Evolutionary conservation across 2,888 invertebrate species (phyloP).

Genomic region (Mactromeris polynyma): DNA sequence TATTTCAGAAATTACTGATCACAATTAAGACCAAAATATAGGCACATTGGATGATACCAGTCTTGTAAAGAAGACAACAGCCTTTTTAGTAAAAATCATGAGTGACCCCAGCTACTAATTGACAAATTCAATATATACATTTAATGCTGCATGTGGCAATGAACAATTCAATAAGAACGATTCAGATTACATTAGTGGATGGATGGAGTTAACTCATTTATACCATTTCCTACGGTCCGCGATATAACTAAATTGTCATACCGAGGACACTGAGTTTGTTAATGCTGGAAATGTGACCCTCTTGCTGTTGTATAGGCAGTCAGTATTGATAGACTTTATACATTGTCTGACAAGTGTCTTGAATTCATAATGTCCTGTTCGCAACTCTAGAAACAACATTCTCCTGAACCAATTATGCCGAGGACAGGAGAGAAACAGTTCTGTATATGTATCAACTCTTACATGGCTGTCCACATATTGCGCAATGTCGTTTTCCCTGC

Average conservation of each 20-base stretch:
- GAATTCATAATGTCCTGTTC: conserved; percentile 3
- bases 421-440: background rate
- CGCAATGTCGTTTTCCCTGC: background rate
- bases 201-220: conserved; percentile 34
- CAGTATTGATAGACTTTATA: conserved; percentile 20
- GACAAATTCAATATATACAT: background rate
- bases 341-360: conserved; percentile 16
- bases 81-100: background rate
- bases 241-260: conserved; percentile 34
- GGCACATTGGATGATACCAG: background rate
- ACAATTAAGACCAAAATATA: background rate
- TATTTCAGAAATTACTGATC: background rate
- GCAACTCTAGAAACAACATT: conserved; percentile 10
- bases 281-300: conserved; percentile 26
- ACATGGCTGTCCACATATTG: background rate
- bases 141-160: conserved; percentile 12
- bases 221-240: conserved; percentile 16
- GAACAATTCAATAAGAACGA: conserved; percentile 29
- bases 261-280: conserved; percentile 25
- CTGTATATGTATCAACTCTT: background rate
- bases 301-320: conserved; percentile 21
- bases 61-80: background rate
- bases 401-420: background rate
- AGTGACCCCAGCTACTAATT: conserved; percentile 4
- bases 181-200: conserved; percentile 33